Percentiles rank a stretch among this genome's conserved stretches.
phyloP scores from a whole-genome alignment of 2,113 vertebrate genomes.

The Lampris incognitus region DNA sequence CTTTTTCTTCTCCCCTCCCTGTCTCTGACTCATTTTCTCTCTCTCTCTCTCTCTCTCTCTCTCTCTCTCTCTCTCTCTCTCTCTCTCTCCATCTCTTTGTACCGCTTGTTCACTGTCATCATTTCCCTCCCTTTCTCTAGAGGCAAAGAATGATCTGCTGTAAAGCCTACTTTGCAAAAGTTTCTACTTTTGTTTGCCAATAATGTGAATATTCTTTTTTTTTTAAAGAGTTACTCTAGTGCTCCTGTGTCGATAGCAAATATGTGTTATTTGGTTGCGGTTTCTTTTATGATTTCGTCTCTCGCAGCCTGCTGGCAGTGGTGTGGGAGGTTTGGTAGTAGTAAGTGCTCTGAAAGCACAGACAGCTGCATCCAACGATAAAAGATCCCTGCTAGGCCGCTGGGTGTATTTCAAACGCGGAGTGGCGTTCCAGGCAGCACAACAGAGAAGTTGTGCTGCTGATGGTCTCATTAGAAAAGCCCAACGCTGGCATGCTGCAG shows the following conservation, averaged over 20 bases:
- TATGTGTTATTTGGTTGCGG: conserved; percentile 42
- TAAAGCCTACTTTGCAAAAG: conserved; percentile 66
- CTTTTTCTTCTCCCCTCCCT: conserved; percentile 20
- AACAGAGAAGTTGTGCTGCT: conserved; percentile 76
- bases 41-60: conserved; percentile 25
- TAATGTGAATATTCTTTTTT: conserved; percentile 57
- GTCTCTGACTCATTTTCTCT: conserved; percentile 39
- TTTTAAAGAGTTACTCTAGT: conserved; percentile 63
- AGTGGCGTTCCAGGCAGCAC: conserved; percentile 78
- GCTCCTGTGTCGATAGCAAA: conserved; percentile 58
- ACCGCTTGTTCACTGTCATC: conserved; percentile 55
- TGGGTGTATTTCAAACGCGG: conserved; percentile 77
- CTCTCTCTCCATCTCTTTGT: conserved; percentile 29
- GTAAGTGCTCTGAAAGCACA: conserved; percentile 76
- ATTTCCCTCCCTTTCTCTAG: conserved; percentile 39
- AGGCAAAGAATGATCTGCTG: conserved; percentile 57
- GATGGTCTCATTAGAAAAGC: conserved; percentile 77
- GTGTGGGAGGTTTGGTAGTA: conserved; percentile 65
- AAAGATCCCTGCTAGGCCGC: conserved; percentile 77
- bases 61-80: conserved; percentile 12
- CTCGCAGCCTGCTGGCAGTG: conserved; percentile 62
- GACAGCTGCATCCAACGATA: conserved; percentile 81
- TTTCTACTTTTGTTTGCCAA: conserved; percentile 66
- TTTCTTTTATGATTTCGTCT: conserved; percentile 54
- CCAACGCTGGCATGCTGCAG: conserved; percentile 59